Conservation (phyloP, 1,140 invertebrate genomes). For the Archegozetes longisetosus region DNA sequence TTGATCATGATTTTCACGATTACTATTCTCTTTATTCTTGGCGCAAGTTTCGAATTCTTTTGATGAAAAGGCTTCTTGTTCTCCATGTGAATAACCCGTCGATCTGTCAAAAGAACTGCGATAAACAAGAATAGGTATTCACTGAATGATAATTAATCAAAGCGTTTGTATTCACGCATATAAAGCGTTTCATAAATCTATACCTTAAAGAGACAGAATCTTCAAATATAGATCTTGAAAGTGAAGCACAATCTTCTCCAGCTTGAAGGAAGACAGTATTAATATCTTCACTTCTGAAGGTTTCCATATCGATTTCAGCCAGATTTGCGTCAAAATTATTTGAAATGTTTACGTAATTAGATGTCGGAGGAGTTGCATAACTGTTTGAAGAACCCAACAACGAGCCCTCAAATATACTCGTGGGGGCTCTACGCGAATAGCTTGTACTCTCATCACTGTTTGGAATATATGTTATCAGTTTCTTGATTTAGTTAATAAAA, state of each 20-base stretch:
- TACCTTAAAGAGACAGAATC: constrained; percentile 48
- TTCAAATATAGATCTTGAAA: constrained; percentile 59
- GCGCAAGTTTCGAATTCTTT: not conserved
- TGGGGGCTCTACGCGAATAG: not conserved
- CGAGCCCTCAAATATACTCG: not conserved
- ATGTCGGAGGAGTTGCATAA: not conserved
- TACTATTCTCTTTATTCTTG: not conserved
- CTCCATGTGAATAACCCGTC: not conserved
- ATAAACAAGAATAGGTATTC: no score
- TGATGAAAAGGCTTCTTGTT: not conserved
- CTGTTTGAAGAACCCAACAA: not conserved
- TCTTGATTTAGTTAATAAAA: no score
- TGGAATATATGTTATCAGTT: no score
- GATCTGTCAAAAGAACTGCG: not conserved
- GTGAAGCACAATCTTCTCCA: constrained; percentile 62
- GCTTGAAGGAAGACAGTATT: constrained; percentile 46
- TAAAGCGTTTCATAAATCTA: no score
- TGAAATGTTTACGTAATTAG: constrained; percentile 63
- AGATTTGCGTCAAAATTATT: constrained; percentile 77
- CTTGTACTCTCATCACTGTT: not conserved
- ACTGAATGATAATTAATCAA: no score
- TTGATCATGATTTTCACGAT: not conserved
- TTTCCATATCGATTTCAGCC: constrained; percentile 86
- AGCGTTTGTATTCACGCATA: constrained; percentile 31
- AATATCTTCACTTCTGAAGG: constrained; percentile 74